Conservation (phyloP, 2,113 vertebrate species). For the Antechinus stuartii region DNA sequence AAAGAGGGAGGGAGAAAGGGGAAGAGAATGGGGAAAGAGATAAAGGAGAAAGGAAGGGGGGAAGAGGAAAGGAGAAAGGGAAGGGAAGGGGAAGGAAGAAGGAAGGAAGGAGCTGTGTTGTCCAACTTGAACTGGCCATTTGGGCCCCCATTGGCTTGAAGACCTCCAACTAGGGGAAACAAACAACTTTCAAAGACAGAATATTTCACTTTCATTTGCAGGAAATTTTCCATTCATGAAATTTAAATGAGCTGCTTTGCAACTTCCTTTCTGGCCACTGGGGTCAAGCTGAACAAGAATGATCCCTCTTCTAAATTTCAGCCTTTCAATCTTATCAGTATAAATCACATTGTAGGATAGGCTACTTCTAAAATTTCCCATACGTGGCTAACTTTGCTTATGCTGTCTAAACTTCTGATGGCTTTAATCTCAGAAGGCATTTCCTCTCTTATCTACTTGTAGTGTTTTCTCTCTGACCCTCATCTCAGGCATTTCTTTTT, state of each 20-base stretch:
- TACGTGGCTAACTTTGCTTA: background rate
- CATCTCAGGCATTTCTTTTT: background rate
- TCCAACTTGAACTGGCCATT: no score
- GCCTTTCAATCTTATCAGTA: constrained; percentile 20
- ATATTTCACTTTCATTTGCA: background rate
- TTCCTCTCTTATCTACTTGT: background rate
- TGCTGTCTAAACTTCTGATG: background rate
- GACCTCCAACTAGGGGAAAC: background rate
- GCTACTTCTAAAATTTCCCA: background rate
- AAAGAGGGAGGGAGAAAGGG: no score
- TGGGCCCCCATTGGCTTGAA: background rate
- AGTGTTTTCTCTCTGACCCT: background rate
- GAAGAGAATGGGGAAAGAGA: no score
- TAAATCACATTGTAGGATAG: background rate
- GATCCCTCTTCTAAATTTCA: background rate
- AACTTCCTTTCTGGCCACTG: background rate
- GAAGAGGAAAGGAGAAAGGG: no score
- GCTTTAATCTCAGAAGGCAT: background rate
- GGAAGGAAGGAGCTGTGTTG: no score
- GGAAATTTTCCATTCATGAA: background rate
- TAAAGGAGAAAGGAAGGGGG: no score
- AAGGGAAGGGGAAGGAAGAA: no score
- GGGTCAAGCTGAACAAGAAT: background rate
- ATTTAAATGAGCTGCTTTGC: background rate
- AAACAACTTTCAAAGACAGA: background rate